phyloP scores from a whole-genome alignment of 1,140 invertebrate genomes.

The Colletes latitarsis region DNA sequence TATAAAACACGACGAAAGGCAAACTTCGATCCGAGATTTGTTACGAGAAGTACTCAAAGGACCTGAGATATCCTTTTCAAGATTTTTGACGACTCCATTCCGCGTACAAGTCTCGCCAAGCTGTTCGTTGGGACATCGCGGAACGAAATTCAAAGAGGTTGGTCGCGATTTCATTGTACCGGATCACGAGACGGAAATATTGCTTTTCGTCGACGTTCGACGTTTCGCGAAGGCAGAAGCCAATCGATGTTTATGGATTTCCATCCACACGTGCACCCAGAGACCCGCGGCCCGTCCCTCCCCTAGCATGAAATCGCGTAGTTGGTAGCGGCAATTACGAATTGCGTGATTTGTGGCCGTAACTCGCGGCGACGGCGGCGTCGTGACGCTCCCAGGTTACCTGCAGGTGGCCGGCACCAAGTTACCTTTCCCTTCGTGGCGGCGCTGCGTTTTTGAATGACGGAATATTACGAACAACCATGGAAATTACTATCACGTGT shows the following conservation, averaged over 20 bases:
- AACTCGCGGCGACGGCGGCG: slow-evolving; percentile 74
- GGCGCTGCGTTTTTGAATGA: slow-evolving; percentile 59
- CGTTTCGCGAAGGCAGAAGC: slow-evolving; percentile 52
- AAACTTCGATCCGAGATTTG: too few relatives aligned
- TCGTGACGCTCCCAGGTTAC: slow-evolving; percentile 74
- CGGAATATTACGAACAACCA: slow-evolving; percentile 62
- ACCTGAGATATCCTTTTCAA: too few relatives aligned
- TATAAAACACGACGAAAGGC: too few relatives aligned
- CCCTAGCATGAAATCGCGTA: slow-evolving; percentile 69
- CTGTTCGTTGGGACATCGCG: not conserved
- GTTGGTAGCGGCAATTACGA: slow-evolving; percentile 76
- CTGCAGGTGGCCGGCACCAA: slow-evolving; percentile 72
- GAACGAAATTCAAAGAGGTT: slow-evolving; percentile 21
- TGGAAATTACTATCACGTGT: slow-evolving; percentile 54
- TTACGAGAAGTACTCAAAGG: too few relatives aligned
- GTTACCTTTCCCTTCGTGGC: slow-evolving; percentile 59
- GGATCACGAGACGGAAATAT: slow-evolving; percentile 44
- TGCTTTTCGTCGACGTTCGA: slow-evolving; percentile 39
- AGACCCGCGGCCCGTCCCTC: slow-evolving; percentile 2
- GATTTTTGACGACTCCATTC: too few relatives aligned
- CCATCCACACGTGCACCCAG: slow-evolving; percentile 64
- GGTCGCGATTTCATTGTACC: slow-evolving; percentile 18
- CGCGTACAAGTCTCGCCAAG: too few relatives aligned
- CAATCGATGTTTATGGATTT: slow-evolving; percentile 79
- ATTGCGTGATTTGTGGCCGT: slow-evolving; percentile 77